These are phyloP conservation scores for Meiosimyza platycephala DNA, from an alignment of 2,888 invertebrate species.

Conservation along the genomic window DNA sequence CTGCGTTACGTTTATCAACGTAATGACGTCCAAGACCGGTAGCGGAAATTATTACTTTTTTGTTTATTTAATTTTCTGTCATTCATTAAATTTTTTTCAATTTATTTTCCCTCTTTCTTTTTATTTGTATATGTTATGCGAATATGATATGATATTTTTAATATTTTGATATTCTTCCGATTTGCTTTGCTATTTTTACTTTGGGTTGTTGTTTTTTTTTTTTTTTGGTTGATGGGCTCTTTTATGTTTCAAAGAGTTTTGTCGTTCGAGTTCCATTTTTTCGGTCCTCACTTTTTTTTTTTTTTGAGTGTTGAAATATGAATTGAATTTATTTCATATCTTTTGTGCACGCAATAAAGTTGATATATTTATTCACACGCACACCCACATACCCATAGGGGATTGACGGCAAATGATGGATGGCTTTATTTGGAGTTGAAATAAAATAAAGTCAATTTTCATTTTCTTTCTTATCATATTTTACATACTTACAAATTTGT, in stretches of 20 bases:
- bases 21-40: background rate
- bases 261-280: background rate
- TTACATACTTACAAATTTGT: no score
- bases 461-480: no score
- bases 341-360: conserved; percentile 1
- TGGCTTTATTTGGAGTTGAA: no score
- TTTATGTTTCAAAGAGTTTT: background rate
- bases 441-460: no score
- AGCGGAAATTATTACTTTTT: conserved; percentile 1
- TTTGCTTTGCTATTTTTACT: background rate
- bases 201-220: background rate
- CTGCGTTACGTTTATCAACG: background rate
- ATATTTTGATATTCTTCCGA: background rate
- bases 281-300: background rate
- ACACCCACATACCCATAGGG: background rate
- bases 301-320: background rate
- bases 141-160: background rate
- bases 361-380: background rate
- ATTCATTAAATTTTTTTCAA: background rate
- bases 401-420: no score
- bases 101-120: background rate
- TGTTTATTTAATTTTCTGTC: conserved; percentile 3
- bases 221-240: background rate
- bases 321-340: conserved; percentile 11
- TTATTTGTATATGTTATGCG: background rate